These are phyloP conservation scores for Perizoma affinitatum DNA, from an alignment of 2,888 invertebrate species.

Conservation along the genomic window DNA sequence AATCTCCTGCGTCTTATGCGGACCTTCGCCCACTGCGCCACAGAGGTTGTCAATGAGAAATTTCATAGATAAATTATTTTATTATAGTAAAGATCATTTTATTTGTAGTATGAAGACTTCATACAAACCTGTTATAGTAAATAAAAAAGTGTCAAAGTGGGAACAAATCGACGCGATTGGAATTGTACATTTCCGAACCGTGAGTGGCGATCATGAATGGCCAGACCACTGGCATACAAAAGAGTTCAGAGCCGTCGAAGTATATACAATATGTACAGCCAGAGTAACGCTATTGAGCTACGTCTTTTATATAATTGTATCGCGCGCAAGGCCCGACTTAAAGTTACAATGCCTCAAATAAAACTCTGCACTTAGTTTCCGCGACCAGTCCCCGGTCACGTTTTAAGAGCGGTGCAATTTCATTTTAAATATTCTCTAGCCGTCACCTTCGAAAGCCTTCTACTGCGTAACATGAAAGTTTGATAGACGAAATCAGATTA, in stretches of 20 bases:
- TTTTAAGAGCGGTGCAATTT: conserved; percentile 48
- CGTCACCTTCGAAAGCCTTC: conserved; percentile 17
- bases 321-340: conserved; percentile 5
- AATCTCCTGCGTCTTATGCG: too few relatives aligned
- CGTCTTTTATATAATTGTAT: conserved; percentile 1
- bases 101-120: too few relatives aligned
- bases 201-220: too few relatives aligned
- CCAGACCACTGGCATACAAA: too few relatives aligned
- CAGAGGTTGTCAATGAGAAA: too few relatives aligned
- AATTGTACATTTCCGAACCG: too few relatives aligned
- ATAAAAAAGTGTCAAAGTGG: too few relatives aligned
- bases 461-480: conserved; percentile 19
- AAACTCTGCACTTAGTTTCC: conserved; percentile 41
- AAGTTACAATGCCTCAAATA: conserved; percentile 31
- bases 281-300: not conserved
- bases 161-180: too few relatives aligned
- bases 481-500: not conserved
- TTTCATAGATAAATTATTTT: too few relatives aligned
- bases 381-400: conserved; percentile 42
- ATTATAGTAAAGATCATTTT: too few relatives aligned
- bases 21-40: too few relatives aligned
- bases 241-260: not conserved
- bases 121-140: too few relatives aligned
- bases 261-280: not conserved
- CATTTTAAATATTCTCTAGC: conserved; percentile 44